phyloP scores from a whole-genome alignment of 2,888 invertebrate species.

The Agriopis marginaria region DNA sequence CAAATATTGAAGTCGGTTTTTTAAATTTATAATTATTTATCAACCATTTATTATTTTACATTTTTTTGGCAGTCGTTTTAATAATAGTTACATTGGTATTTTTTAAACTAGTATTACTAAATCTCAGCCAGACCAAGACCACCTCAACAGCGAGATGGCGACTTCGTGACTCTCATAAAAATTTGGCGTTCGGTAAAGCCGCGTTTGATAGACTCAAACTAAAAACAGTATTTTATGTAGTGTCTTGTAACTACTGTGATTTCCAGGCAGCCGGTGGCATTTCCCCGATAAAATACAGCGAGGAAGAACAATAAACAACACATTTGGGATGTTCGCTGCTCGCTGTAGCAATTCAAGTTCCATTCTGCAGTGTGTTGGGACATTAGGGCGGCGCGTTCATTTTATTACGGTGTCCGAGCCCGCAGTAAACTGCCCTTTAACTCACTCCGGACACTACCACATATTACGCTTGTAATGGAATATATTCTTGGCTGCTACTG shows the following conservation, averaged over 20 bases:
- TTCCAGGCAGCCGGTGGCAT: slow-evolving; percentile 18
- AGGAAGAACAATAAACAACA: slow-evolving; percentile 34
- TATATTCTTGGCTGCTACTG: slow-evolving; percentile 42
- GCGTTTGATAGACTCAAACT: background rate
- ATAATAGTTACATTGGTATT: no score
- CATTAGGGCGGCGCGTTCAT: slow-evolving; percentile 61
- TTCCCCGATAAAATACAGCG: slow-evolving; percentile 33
- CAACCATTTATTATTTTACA: no score
- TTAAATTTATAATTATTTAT: no score
- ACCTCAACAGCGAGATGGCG: no score
- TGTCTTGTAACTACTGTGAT: background rate
- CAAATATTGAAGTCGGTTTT: no score
- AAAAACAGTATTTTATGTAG: background rate
- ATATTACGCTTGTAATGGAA: slow-evolving; percentile 49
- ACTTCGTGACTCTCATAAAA: no score
- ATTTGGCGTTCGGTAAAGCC: no score
- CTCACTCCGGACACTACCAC: slow-evolving; percentile 49
- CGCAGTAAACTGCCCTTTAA: slow-evolving; percentile 61
- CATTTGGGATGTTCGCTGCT: slow-evolving; percentile 29
- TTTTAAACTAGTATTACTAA: no score
- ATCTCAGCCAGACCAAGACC: no score
- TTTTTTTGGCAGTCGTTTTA: no score
- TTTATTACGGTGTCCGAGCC: slow-evolving; percentile 63
- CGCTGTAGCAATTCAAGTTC: slow-evolving; percentile 44
- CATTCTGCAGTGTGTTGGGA: slow-evolving; percentile 53